These are phyloP conservation scores for Dysmachus trigonus DNA, from an alignment of 2,888 invertebrate species.

Conservation along the genomic window DNA sequence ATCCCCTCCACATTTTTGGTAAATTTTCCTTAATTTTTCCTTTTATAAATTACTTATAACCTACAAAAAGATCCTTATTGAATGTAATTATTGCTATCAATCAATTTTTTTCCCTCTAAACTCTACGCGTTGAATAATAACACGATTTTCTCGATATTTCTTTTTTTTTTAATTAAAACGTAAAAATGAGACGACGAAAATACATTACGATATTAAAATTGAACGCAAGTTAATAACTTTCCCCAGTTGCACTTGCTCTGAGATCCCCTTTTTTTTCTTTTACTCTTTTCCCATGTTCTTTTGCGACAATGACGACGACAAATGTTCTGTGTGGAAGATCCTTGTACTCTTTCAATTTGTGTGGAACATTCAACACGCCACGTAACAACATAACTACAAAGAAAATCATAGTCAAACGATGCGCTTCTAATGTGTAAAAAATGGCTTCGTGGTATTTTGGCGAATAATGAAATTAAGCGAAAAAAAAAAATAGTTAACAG, in stretches of 20 bases:
- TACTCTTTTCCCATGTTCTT: background rate
- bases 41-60: slow-evolving; percentile 38
- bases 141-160: background rate
- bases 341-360: slow-evolving; percentile 14
- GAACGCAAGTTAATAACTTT: background rate
- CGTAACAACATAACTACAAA: background rate
- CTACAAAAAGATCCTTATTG: slow-evolving; percentile 40
- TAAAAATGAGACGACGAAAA: background rate
- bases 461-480: slow-evolving; percentile 12
- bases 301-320: background rate
- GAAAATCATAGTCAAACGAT: slow-evolving; percentile 1
- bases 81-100: slow-evolving; percentile 41
- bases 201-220: slow-evolving; percentile 7
- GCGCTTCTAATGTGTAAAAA: background rate
- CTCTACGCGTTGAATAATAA: slow-evolving; percentile 12
- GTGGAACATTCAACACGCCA: slow-evolving; percentile 1
- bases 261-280: background rate
- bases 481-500: slow-evolving; percentile 38
- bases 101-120: slow-evolving; percentile 9
- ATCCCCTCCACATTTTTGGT: slow-evolving; percentile 22
- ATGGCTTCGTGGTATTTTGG: slow-evolving; percentile 29
- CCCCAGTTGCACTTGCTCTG: slow-evolving; percentile 13
- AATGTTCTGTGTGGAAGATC: slow-evolving; percentile 23
- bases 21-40: slow-evolving; percentile 47
- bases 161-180: background rate